Conservation (phyloP, 2,797 vertebrate species). For the Gallinago stenura region DNA sequence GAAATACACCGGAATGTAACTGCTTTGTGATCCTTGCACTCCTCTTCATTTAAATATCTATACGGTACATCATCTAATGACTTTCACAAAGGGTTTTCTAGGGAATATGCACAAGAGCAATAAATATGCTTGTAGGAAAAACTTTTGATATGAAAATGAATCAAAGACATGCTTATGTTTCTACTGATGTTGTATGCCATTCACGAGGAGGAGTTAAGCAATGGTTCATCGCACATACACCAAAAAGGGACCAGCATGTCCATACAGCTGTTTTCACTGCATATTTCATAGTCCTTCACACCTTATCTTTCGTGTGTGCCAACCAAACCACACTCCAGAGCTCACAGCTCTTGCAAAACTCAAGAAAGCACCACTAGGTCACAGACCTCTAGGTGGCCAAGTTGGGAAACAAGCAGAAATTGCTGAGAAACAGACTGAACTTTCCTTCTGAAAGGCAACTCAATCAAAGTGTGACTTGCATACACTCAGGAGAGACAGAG, state of each 20-base stretch:
- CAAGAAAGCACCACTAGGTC: background rate
- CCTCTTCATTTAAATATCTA: background rate
- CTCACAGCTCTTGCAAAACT: background rate
- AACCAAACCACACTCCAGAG: background rate
- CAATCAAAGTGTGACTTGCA: accelerated
- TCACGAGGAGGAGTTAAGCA: background rate
- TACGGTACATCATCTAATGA: background rate
- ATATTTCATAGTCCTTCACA: background rate
- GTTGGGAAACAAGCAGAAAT: background rate
- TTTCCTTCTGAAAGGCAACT: background rate
- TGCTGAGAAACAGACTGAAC: background rate
- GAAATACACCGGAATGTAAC: background rate
- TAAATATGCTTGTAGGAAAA: background rate
- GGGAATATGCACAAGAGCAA: background rate
- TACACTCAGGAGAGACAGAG: background rate
- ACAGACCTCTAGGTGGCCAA: background rate
- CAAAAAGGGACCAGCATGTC: background rate
- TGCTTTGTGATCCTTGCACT: background rate
- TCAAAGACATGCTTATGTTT: background rate
- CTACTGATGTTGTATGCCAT: too few species aligned
- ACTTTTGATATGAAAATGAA: background rate
- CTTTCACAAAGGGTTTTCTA: background rate
- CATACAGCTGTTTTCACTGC: background rate
- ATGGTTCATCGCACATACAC: accelerated
- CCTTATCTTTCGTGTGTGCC: background rate